phyloP scores from a whole-genome alignment of 2,888 invertebrate genomes.

The Ptychoptera contaminata region DNA sequence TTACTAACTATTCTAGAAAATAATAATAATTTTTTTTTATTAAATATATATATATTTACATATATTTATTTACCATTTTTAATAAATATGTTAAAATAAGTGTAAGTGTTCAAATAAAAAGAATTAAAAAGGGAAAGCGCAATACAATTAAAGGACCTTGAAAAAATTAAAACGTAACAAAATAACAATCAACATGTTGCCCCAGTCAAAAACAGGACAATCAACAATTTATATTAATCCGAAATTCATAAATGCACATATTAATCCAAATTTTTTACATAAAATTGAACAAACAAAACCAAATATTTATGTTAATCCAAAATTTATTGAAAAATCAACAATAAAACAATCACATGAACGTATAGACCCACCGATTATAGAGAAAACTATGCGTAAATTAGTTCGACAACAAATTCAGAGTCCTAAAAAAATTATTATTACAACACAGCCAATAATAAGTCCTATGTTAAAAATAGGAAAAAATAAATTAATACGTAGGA shows the following conservation, averaged over 20 bases:
- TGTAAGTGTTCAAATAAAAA: too few species aligned
- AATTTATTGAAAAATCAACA: slow-evolving; percentile 27
- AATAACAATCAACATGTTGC: slow-evolving; percentile 27
- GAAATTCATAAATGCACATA: slow-evolving; percentile 25
- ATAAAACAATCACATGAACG: background rate
- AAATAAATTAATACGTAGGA: slow-evolving; percentile 2
- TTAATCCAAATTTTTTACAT: slow-evolving; percentile 26
- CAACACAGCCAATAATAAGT: background rate
- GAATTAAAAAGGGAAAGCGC: too few species aligned
- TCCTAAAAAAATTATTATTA: background rate
- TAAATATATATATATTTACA: too few species aligned
- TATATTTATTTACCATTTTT: too few species aligned
- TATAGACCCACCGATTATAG: background rate
- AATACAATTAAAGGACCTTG: too few species aligned
- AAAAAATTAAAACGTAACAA: too few species aligned
- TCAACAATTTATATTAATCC: slow-evolving; percentile 27
- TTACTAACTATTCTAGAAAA: too few species aligned
- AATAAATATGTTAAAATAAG: too few species aligned
- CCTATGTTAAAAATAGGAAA: slow-evolving; percentile 2
- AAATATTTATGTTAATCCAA: slow-evolving; percentile 4
- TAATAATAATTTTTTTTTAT: too few species aligned
- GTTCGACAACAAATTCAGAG: background rate
- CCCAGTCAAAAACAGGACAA: slow-evolving; percentile 17
- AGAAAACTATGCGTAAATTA: slow-evolving; percentile 2
- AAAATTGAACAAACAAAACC: slow-evolving; percentile 11